Percentiles rank a stretch among this genome's conserved stretches.
phyloP scores from a whole-genome alignment of 2,797 vertebrate species.

The Uromys caudimaculatus region DNA sequence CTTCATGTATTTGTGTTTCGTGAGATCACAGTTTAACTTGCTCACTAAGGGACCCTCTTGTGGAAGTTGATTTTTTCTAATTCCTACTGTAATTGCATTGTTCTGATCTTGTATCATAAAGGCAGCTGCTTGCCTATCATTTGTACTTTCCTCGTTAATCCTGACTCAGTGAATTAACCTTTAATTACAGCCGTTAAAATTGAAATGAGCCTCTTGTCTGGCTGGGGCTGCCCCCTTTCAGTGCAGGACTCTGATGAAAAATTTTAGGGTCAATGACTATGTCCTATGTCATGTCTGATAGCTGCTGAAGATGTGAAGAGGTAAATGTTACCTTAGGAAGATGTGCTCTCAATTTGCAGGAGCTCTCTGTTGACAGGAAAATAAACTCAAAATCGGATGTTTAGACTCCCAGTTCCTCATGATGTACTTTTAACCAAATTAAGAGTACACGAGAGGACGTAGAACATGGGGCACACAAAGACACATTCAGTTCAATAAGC shows the following conservation, averaged over 20 bases:
- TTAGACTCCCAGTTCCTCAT: constrained; percentile 42
- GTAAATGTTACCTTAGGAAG: constrained; percentile 90
- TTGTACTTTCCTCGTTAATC: constrained; percentile 98
- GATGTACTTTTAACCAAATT: constrained; percentile 57
- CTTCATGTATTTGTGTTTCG: constrained; percentile 78
- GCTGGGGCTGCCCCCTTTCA: constrained; percentile 88
- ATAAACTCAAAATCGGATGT: constrained; percentile 46
- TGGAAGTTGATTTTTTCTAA: constrained; percentile 92
- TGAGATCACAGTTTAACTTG: constrained; percentile 86
- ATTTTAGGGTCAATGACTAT: constrained; percentile 92
- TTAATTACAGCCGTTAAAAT: constrained; percentile 96
- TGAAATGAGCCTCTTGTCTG: constrained; percentile 93
- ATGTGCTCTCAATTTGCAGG: constrained; percentile 89
- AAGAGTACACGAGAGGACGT: neutral
- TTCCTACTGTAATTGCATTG: constrained; percentile 94
- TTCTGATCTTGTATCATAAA: constrained; percentile 95
- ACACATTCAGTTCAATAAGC: constrained; percentile 42
- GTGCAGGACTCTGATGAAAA: constrained; percentile 90
- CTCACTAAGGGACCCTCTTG: constrained; percentile 88
- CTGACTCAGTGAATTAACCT: constrained; percentile 99
- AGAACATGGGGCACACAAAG: constrained; percentile 5
- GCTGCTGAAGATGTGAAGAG: constrained; percentile 91
- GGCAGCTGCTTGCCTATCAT: constrained; percentile 97
- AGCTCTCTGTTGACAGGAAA: constrained; percentile 84
- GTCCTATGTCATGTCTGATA: constrained; percentile 94